Percentiles rank a stretch among this genome's conserved stretches.
These are phyloP conservation scores for Callaeas wilsoni DNA, from an alignment of 2,113 vertebrate genomes.

Conservation along the genomic window DNA sequence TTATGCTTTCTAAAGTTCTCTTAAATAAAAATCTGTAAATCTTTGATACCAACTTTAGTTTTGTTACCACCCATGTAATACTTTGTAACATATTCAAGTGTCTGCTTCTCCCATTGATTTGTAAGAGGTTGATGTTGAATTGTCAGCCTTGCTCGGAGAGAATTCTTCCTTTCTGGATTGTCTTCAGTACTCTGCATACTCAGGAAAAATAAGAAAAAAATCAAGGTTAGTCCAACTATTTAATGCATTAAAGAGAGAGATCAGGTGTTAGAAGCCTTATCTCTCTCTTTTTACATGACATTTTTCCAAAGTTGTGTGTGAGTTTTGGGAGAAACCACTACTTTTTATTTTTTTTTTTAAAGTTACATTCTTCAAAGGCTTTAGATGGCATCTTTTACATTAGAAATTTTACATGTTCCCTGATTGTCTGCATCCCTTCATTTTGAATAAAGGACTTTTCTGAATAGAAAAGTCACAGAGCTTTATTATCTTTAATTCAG, in stretches of 20 bases:
- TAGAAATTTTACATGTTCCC: not conserved
- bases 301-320: not conserved
- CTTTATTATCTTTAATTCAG: not conserved
- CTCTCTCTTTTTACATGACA: not conserved
- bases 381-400: not conserved
- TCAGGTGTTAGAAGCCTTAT: not conserved
- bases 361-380: not conserved
- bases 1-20: not conserved
- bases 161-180: not conserved
- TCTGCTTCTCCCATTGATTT: not conserved
- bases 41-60: not conserved
- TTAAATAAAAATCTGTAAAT: not conserved
- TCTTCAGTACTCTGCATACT: not conserved
- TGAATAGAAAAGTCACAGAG: not conserved
- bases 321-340: not conserved
- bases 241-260: not conserved
- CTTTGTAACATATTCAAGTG: not conserved
- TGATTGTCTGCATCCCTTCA: not conserved
- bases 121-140: not conserved
- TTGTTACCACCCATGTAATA: not conserved
- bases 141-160: not conserved
- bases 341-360: not conserved
- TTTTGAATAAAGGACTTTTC: not conserved
- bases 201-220: not conserved
- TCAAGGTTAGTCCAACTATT: not conserved